These are phyloP conservation scores for Nasua narica DNA, from an alignment of 2,797 vertebrate genomes.

Conservation along the genomic window DNA sequence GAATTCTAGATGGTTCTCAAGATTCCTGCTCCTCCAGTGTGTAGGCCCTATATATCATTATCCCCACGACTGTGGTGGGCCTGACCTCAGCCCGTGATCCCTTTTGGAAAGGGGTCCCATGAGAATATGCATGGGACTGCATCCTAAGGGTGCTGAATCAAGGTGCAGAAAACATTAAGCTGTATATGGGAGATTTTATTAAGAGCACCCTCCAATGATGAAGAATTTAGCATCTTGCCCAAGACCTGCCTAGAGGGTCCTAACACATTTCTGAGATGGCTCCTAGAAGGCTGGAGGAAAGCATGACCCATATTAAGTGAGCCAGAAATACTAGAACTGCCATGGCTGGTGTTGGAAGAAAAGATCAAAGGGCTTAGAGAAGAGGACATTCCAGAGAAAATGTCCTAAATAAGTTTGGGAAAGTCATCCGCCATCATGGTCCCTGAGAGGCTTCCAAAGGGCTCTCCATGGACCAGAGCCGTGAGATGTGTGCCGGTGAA, in stretches of 20 bases:
- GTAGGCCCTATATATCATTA: neutral
- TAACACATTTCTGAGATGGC: neutral
- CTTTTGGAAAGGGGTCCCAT: neutral
- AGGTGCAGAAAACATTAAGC: neutral
- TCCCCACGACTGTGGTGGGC: neutral
- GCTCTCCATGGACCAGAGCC: neutral
- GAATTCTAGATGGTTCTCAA: neutral
- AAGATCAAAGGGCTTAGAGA: too few species aligned
- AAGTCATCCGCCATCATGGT: neutral
- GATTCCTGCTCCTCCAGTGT: neutral
- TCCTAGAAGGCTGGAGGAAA: neutral
- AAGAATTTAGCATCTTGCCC: neutral
- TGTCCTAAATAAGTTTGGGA: neutral
- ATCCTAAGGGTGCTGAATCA: neutral
- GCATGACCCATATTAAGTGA: neutral
- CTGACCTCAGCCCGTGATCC: neutral
- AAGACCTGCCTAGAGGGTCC: neutral
- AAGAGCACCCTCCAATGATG: neutral
- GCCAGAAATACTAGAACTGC: neutral
- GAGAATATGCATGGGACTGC: neutral
- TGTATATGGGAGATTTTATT: neutral
- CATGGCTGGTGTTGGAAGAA: neutral
- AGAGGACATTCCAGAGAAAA: neutral
- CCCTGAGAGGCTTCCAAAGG: neutral
- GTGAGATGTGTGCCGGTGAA: neutral